A percentile compares a stretch with the other conserved stretches of the same genome.
Evolutionary conservation across 2,888 invertebrate species (phyloP).

Genomic region (Thymelicus lineola): DNA sequence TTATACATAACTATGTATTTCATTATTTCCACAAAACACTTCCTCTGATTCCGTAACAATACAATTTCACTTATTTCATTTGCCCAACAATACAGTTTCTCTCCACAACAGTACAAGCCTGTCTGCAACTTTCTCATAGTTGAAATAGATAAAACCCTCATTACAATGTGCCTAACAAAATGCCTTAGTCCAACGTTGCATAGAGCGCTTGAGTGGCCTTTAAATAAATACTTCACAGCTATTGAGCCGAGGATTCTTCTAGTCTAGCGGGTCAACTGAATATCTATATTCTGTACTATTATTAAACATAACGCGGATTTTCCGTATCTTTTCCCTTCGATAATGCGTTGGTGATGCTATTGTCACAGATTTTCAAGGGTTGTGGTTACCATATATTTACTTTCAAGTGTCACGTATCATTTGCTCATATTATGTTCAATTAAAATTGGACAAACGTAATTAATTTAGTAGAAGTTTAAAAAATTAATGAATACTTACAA

Average conservation of each 20-base stretch:
- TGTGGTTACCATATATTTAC: too few species aligned
- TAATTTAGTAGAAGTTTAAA: too few species aligned
- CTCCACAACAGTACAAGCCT: neutral
- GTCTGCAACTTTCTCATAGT: constrained; percentile 22
- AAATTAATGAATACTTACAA: too few species aligned
- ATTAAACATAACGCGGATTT: neutral
- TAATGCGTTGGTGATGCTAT: too few species aligned
- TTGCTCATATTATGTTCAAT: too few species aligned
- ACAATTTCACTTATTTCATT: neutral
- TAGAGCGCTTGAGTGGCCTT: constrained; percentile 23
- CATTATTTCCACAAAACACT: too few species aligned
- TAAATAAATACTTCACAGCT: constrained; percentile 24
- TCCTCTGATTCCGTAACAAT: neutral
- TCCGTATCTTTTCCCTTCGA: too few species aligned
- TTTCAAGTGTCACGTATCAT: too few species aligned
- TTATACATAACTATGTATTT: too few species aligned
- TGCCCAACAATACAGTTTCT: neutral
- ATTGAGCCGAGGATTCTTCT: constrained; percentile 30
- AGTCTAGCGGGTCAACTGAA: constrained; percentile 21
- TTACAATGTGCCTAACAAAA: constrained; percentile 18
- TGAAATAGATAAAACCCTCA: constrained; percentile 5
- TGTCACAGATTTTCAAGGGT: too few species aligned
- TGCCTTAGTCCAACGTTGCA: constrained; percentile 18
- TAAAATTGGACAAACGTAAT: too few species aligned
- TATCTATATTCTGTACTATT: neutral